Evolutionary conservation across 2,797 vertebrate genomes (phyloP).

Genomic region (Octomys mimax): DNA sequence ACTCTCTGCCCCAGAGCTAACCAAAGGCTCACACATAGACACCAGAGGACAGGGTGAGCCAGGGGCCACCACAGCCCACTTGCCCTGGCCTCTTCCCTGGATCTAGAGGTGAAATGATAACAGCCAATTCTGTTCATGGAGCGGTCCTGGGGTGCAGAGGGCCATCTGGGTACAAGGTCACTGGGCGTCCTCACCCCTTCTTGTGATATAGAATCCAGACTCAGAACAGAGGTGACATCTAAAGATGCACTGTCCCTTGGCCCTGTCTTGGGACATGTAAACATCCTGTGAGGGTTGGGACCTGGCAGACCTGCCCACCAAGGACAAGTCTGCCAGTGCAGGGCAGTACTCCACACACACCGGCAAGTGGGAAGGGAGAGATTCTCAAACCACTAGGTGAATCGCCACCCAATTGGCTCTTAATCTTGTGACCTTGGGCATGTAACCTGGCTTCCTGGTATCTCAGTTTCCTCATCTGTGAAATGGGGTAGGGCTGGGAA

Average conservation of each 20-base stretch:
- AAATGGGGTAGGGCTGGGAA: not conserved
- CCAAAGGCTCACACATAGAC: not conserved
- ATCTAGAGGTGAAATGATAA: not conserved
- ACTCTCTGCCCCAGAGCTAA: not conserved
- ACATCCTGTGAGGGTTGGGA: not conserved
- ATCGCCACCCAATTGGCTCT: not conserved
- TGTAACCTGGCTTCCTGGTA: not conserved
- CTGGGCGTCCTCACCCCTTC: no score
- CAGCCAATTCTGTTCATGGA: not conserved
- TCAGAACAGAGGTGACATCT: not conserved
- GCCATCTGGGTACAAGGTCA: not conserved
- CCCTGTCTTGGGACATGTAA: not conserved
- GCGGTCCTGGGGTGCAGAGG: fast-evolving
- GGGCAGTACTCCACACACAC: not conserved
- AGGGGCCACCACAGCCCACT: not conserved
- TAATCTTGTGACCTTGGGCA: not conserved
- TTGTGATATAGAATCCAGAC: not conserved
- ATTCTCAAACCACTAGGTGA: not conserved
- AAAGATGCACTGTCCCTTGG: not conserved
- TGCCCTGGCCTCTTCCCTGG: not conserved
- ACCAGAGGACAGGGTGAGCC: not conserved
- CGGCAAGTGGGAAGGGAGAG: not conserved
- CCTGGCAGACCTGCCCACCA: not conserved
- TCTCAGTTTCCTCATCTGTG: no score
- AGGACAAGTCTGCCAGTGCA: not conserved